Evolutionary conservation across 2,888 invertebrate species (phyloP).

Genomic region (Lymantria monacha): DNA sequence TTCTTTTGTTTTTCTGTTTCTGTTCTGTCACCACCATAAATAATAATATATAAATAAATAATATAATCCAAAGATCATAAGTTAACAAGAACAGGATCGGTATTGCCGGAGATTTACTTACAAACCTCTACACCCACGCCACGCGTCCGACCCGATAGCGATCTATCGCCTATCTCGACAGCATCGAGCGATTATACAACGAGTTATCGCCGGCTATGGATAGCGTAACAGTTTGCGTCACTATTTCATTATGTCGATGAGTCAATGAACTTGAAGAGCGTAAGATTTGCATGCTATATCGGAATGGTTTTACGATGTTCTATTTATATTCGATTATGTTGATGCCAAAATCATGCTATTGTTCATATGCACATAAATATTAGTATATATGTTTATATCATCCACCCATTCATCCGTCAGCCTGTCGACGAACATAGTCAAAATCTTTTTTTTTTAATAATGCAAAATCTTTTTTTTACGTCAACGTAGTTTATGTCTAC

Average conservation of each 20-base stretch:
- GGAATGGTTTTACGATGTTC: background rate
- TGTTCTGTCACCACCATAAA: no score
- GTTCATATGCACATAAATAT: background rate
- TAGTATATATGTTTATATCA: no score
- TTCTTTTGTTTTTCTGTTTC: no score
- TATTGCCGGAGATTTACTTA: slow-evolving; percentile 11
- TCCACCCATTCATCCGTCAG: no score
- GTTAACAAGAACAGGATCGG: slow-evolving; percentile 16
- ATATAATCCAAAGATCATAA: background rate
- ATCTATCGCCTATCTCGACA: slow-evolving; percentile 40
- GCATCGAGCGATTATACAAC: slow-evolving; percentile 60
- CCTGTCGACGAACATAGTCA: no score
- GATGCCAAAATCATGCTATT: background rate
- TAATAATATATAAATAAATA: background rate
- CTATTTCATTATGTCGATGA: slow-evolving; percentile 37
- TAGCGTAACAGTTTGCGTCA: slow-evolving; percentile 53
- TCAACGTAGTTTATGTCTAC: no score
- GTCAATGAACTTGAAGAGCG: slow-evolving; percentile 37
- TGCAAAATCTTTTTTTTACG: no score
- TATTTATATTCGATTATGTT: background rate
- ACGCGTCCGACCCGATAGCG: slow-evolving; percentile 25
- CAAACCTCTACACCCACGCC: slow-evolving; percentile 26
- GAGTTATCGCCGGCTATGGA: slow-evolving; percentile 45
- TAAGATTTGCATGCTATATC: slow-evolving; percentile 7
- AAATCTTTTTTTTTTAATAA: no score